These are phyloP conservation scores for Amphibalanus amphitrite DNA, from an alignment of 1,140 invertebrate species.

Conservation along the genomic window DNA sequence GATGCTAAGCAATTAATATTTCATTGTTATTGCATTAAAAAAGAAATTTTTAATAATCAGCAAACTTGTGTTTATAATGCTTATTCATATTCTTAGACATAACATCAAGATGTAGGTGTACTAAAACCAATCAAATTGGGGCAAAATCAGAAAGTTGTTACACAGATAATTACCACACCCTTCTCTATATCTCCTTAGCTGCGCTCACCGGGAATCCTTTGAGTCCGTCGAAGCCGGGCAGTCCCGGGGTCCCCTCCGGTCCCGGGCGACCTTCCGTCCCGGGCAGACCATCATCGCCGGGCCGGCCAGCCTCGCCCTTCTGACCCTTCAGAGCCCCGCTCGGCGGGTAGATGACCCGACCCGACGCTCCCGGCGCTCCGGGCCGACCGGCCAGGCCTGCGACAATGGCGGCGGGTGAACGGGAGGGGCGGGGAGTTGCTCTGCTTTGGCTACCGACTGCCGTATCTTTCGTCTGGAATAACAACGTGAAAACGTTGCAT, in stretches of 20 bases:
- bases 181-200: no score
- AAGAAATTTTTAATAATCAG: no score
- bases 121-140: no score
- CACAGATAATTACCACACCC: no score
- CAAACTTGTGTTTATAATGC: no score
- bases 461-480: conserved; percentile 31
- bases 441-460: conserved; percentile 24
- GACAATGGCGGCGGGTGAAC: conserved; percentile 40
- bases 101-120: no score
- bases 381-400: conserved; percentile 34
- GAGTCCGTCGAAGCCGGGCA: conserved; percentile 10
- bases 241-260: conserved; percentile 23
- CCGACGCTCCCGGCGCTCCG: conserved; percentile 19
- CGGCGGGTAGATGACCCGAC: conserved; percentile 23
- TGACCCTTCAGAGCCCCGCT: conserved; percentile 23
- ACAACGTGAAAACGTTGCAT: conserved; percentile 41
- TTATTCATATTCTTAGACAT: no score
- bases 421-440: conserved; percentile 16
- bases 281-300: conserved; percentile 14
- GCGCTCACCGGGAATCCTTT: conserved; percentile 15
- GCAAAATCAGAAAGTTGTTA: no score
- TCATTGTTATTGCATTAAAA: no score
- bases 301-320: background rate
- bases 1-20: no score
- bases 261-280: conserved; percentile 14